Percentiles rank a stretch among this genome's conserved stretches.
phyloP scores from a whole-genome alignment of 1,140 invertebrate species.

The Drosophila varians region DNA sequence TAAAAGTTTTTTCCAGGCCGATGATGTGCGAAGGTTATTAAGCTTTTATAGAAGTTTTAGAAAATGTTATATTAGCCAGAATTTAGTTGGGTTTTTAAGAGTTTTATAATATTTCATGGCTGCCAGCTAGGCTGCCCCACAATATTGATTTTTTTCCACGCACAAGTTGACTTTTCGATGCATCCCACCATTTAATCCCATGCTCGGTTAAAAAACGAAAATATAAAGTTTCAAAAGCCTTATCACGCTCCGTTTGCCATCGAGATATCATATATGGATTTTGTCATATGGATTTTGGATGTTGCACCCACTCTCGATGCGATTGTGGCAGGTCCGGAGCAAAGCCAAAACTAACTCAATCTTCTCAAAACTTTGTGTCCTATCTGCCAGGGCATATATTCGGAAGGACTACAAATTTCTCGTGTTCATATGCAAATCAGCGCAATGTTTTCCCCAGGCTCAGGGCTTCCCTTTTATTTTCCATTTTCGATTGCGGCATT shows the following conservation, averaged over 20 bases:
- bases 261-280: no score
- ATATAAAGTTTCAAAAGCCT: constrained; percentile 18
- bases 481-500: constrained; percentile 29
- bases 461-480: constrained; percentile 9
- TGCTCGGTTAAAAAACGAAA: constrained; percentile 7
- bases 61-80: no score
- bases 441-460: constrained; percentile 23
- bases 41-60: not conserved
- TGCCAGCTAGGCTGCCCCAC: not conserved
- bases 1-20: not conserved
- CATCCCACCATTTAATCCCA: constrained; percentile 7
- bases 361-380: not conserved
- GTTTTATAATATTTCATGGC: not conserved
- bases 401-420: constrained; percentile 36
- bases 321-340: constrained; percentile 23
- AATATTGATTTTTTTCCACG: constrained; percentile 26
- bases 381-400: constrained; percentile 27
- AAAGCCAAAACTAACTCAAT: constrained; percentile 17
- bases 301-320: not conserved
- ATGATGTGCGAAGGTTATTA: not conserved
- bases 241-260: constrained; percentile 29
- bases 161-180: constrained; percentile 4
- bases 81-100: not conserved
- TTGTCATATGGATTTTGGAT: no score
- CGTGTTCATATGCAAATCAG: constrained; percentile 54